These are phyloP conservation scores for Dasypolia templi DNA, from an alignment of 2,888 invertebrate genomes.

Conservation along the genomic window DNA sequence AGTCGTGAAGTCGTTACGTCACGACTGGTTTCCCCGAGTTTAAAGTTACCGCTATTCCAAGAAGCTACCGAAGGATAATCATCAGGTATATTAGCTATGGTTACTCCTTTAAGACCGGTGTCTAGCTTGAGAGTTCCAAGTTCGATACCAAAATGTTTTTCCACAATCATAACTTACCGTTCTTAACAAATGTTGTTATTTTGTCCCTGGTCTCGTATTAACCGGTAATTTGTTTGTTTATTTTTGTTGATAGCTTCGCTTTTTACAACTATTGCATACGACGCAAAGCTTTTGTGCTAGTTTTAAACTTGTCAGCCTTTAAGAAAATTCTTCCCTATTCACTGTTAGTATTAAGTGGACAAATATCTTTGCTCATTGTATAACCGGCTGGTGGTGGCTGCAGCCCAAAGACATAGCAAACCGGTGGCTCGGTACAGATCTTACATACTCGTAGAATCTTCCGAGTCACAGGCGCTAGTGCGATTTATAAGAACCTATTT, in stretches of 20 bases:
- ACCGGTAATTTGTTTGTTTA: constrained; percentile 34
- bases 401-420: no score
- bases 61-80: constrained; percentile 29
- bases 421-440: background rate
- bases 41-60: constrained; percentile 11
- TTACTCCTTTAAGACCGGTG: background rate
- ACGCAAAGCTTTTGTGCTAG: background rate
- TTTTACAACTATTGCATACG: background rate
- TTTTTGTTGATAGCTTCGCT: background rate
- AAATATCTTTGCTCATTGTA: background rate
- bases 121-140: constrained; percentile 10
- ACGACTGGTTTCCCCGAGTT: constrained; percentile 18
- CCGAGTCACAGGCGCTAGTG: no score
- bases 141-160: constrained; percentile 39
- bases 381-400: no score
- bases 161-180: constrained; percentile 51
- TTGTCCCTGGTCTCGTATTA: constrained; percentile 37
- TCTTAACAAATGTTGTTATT: constrained; percentile 43
- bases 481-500: background rate
- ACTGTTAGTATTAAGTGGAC: background rate
- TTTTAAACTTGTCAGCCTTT: no score
- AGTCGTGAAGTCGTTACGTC: no score
- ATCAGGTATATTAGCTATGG: constrained; percentile 33
- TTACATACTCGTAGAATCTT: no score
- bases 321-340: background rate